Evolutionary conservation across 1,140 invertebrate genomes (phyloP).

Genomic region (Drosophila paulistorum): DNA sequence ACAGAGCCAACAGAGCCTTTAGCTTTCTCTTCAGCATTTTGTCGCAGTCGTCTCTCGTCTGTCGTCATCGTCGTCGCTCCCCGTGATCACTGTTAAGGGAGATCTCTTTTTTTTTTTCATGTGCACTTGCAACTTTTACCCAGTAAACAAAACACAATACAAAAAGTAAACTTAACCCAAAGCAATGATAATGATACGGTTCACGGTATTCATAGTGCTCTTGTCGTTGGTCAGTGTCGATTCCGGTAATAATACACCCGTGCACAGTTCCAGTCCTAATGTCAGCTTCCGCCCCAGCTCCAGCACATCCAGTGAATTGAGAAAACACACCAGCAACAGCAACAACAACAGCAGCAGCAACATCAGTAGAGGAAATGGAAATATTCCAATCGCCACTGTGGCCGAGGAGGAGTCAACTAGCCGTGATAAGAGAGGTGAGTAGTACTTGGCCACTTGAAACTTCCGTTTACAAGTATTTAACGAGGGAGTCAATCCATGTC

Average conservation of each 20-base stretch:
- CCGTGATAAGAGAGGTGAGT: conserved; percentile 73
- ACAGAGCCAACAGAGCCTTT: conserved; percentile 26
- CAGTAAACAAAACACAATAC: conserved; percentile 1
- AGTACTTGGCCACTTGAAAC: conserved; percentile 17
- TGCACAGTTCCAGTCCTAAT: conserved; percentile 4
- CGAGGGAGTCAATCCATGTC: conserved; percentile 51
- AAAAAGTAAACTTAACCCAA: conserved; percentile 3
- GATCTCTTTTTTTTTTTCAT: conserved; percentile 11
- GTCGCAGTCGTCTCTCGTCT: conserved; percentile 38
- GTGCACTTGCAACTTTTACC: conserved; percentile 43
- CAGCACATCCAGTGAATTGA: conserved; percentile 9
- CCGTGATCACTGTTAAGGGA: conserved; percentile 35
- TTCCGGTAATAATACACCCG: conserved; percentile 61
- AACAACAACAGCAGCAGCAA: conserved; percentile 1
- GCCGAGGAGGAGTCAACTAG: conserved; percentile 25
- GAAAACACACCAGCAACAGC: not conserved
- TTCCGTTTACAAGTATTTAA: conserved; percentile 5
- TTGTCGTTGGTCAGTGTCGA: conserved; percentile 68
- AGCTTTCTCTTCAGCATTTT: conserved; percentile 34
- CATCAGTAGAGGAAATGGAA: conserved; percentile 36
- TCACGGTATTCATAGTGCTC: conserved; percentile 56
- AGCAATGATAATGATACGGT: conserved; percentile 63
- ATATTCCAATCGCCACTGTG: conserved; percentile 33
- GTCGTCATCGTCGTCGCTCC: conserved; percentile 16
- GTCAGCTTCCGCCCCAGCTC: conserved; percentile 24